Base-by-base conservation (phyloP, 2,797 vertebrate species). In the Sus cebifrons region DNA sequence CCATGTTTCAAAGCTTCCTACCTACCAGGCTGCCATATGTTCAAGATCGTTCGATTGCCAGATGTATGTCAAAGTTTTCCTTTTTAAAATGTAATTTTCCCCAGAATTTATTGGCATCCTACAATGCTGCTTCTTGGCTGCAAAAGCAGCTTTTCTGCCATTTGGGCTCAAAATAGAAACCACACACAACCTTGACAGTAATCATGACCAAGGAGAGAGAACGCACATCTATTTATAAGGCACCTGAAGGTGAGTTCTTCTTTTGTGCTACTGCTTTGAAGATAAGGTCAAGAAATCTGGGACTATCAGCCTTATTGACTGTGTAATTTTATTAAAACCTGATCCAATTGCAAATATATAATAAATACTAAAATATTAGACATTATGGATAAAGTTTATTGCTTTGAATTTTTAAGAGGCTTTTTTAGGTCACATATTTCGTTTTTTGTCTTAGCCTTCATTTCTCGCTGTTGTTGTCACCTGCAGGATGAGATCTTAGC, bases 11-110 rank as follows among this genome's bases (percentile, higher is more conserved):
- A 77, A n/a, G 81, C 95, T 96, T 90, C 90, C 70, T 94, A 97
- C 98, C 98, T 97, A 97, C 97, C 70, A 86, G 96, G 97, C 49
- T 83, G 87, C 98, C 97, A 95, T 98, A 97, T 98, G 97, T 92
- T 97, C 96, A 94, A 92, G 78, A 85, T 87, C 36, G 0, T 94
- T 90, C 90, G 44, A 95, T 68, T 96, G 97, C 97, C 98, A 98
- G 98, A 98, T 98, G 98, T 74, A 97, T 97, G 97, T 98, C 98
- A 98, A 96, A 97, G 91, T 97, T 97, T 97, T 96, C 97, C 96
- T 97, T 98, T 96, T 96, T 87, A 96, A 97, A 98, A 98, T 96
- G 96, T 95, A 97, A 98, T 98, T 97, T 97, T 62, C 96, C 78
- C 70, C 82, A 96, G 97, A 97, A 98, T 97, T 96, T 97, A 97